phyloP scores from a whole-genome alignment of 2,797 vertebrate genomes.

The Lutra lutra region DNA sequence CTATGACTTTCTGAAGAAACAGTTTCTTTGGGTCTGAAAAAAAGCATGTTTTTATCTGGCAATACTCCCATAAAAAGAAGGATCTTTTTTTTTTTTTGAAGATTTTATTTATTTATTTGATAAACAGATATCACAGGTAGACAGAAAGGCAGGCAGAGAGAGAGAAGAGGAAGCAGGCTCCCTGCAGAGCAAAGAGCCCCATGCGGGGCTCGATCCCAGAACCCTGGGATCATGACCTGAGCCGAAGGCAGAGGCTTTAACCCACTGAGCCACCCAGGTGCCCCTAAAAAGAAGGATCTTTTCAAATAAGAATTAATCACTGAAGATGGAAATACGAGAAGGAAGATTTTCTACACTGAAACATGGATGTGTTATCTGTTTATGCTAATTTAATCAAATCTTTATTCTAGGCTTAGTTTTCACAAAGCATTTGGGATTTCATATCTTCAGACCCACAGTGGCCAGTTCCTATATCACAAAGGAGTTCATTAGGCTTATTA shows the following conservation, averaged over 20 bases:
- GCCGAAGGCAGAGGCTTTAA: too few species aligned
- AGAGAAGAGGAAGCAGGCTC: too few species aligned
- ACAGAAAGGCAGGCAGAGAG: too few species aligned
- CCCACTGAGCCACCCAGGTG: too few species aligned
- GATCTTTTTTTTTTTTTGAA: neutral
- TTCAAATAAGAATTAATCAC: neutral
- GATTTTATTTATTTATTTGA: too few species aligned
- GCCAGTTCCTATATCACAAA: neutral
- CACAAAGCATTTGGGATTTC: neutral
- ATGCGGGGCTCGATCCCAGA: too few species aligned
- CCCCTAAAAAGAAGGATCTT: neutral
- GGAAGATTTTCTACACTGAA: neutral
- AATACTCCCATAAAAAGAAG: neutral
- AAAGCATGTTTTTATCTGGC: neutral
- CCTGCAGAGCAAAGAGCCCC: too few species aligned
- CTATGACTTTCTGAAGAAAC: neutral
- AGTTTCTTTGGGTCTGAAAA: neutral
- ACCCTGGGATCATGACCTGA: too few species aligned
- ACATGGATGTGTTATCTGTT: neutral
- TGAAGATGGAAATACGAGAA: neutral
- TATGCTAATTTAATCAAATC: neutral
- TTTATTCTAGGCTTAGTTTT: neutral
- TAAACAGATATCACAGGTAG: too few species aligned
- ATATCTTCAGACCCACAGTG: neutral
- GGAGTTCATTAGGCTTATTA: neutral